Evolutionary conservation across 2,797 vertebrate genomes (phyloP).

Genomic region (Xerus rutilus): DNA sequence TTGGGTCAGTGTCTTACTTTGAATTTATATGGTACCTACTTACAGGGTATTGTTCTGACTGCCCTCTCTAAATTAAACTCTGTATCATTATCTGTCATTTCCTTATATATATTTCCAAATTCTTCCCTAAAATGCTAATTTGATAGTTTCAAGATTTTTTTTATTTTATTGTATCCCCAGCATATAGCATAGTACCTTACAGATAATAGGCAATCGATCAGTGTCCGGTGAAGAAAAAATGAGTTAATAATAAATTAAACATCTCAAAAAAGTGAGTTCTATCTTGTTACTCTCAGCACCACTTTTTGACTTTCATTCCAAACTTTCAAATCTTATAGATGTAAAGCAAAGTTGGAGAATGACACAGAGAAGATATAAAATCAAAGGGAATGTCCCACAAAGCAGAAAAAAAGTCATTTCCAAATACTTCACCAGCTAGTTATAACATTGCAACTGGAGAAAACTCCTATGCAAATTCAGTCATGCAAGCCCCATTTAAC

Average conservation of each 20-base stretch:
- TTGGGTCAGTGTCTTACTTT: not conserved
- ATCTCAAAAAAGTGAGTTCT: not conserved
- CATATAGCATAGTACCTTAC: not conserved
- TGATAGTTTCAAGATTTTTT: not conserved
- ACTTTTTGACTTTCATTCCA: conserved; percentile 47
- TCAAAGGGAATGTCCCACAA: conserved; percentile 63
- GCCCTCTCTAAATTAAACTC: not conserved
- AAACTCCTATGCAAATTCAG: conserved; percentile 83
- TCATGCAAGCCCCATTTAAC: conserved; percentile 83
- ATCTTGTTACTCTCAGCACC: not conserved
- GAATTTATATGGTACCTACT: not conserved
- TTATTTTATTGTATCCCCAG: not conserved
- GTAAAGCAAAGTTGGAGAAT: conserved; percentile 40
- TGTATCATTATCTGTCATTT: not conserved
- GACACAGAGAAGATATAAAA: conserved; percentile 37
- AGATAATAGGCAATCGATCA: not conserved
- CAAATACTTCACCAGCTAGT: conserved; percentile 68
- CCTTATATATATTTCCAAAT: not conserved
- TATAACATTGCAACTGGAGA: conserved; percentile 77
- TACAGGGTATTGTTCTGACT: not conserved
- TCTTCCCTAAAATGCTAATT: not conserved
- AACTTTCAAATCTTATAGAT: conserved; percentile 58
- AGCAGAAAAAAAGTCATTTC: conserved; percentile 57
- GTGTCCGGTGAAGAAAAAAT: not conserved
- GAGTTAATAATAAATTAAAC: conserved; percentile 30